Evolutionary conservation across 2,888 invertebrate genomes (phyloP), one percentile per base, ranked within the genome.

Genomic region (Clusia tigrina): DNA sequence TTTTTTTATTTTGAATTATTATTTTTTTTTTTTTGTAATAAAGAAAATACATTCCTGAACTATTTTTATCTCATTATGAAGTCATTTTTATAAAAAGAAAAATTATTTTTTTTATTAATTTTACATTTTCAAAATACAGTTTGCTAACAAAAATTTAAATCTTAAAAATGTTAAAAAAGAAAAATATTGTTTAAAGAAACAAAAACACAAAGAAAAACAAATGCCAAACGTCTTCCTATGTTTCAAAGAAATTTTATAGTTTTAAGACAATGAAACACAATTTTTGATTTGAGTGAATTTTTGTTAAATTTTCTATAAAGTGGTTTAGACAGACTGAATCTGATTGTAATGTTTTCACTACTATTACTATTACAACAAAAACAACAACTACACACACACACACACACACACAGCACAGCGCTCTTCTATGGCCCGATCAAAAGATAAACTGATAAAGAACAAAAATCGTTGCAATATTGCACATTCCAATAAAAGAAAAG

Each of bases 151-250:
- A 42, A 42, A n/a, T 42, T 15, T 10, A n/a, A n/a, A 42, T 3
- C 42, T 42, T 42, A 3, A 22, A 55, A 38, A 55, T 18, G 18
- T 51, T 51, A 65, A 67, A 67, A 67, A 54, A 58, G 63, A 53
- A 38, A 32, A 46, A 20, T 37, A 55, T 65, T 65, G 57, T 65
- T 55, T 60, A 37, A 22, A 56, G 52, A 22, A 61, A 54, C 37
- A 63, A 54, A 57, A 61, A 58, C 32, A 63, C 53, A 52, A 64
- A 64, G 56, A 38, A 70, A 72, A 76, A 73, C 71, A 74, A 78
- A 78, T 74, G 78, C 78, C 74, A 77, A 78, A 78, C 73, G 78
- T 78, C 78, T 78, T 78, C 78, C 78, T 78, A 71, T 71, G 69
- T 72, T 71, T 72, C 69, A 69, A 55, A 26, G 38, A 64, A 56